These are phyloP conservation scores for Polypedilum pembai DNA, from an alignment of 1,140 invertebrate genomes.

Conservation along the genomic window DNA sequence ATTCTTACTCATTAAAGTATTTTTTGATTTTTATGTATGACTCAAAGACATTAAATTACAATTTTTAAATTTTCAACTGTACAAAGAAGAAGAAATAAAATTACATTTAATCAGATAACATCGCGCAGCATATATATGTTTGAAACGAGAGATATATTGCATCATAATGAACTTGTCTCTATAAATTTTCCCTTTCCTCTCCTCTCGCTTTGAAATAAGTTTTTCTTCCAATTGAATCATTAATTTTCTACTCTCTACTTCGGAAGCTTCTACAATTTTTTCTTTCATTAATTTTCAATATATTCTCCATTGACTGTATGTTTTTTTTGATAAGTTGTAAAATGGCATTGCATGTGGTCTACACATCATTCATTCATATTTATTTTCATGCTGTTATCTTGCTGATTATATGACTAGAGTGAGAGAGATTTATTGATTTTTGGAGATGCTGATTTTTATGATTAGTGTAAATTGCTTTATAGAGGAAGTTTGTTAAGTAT, in stretches of 20 bases:
- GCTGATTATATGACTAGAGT: neutral
- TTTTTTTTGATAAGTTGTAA: conserved; percentile 21
- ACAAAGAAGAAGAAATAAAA: too few species aligned
- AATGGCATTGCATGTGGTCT: conserved; percentile 27
- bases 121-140: too few species aligned
- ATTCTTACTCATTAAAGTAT: too few species aligned
- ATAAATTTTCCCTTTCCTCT: conserved; percentile 7
- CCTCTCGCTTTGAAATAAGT: neutral
- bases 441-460: conserved; percentile 6
- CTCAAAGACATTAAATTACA: too few species aligned
- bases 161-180: conserved; percentile 27
- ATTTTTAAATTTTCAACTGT: too few species aligned
- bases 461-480: conserved; percentile 6
- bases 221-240: conserved; percentile 19
- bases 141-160: conserved; percentile 9
- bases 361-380: conserved; percentile 15
- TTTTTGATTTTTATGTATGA: too few species aligned
- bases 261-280: neutral
- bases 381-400: conserved; percentile 4
- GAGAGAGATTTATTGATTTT: conserved; percentile 7
- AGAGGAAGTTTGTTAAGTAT: neutral
- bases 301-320: neutral
- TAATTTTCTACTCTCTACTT: neutral
- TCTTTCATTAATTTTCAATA: conserved; percentile 16
- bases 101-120: too few species aligned